A percentile compares a stretch with the other conserved stretches of the same genome.
phyloP scores from a whole-genome alignment of 2,113 vertebrate species.

The Laticauda colubrina region DNA sequence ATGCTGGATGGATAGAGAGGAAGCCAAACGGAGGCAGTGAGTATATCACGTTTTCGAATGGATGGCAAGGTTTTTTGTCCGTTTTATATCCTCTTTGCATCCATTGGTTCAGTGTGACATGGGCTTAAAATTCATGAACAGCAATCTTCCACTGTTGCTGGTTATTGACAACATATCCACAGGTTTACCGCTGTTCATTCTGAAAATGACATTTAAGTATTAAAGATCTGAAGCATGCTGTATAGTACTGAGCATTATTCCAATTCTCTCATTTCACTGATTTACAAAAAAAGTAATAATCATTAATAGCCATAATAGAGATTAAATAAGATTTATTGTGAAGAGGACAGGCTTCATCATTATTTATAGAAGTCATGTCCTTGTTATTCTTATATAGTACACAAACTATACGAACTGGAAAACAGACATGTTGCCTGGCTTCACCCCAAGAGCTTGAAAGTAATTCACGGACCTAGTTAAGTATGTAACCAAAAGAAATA shows the following conservation, averaged over 20 bases:
- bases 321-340: neutral
- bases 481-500: neutral
- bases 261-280: neutral
- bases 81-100: too few species aligned
- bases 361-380: neutral
- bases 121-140: neutral
- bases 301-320: neutral
- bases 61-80: too few species aligned
- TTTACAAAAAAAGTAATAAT: neutral
- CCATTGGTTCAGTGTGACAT: too few species aligned
- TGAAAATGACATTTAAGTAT: neutral
- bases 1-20: too few species aligned
- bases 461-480: neutral
- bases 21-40: too few species aligned
- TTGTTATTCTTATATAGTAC: neutral
- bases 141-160: neutral
- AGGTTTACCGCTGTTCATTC: neutral
- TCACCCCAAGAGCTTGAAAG: neutral
- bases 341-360: neutral
- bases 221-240: neutral
- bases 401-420: neutral
- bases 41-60: too few species aligned
- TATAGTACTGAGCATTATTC: neutral
- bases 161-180: neutral
- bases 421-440: neutral